Evolutionary conservation across 2,888 invertebrate genomes (phyloP).

Genomic region (Lochmaea crataegi): DNA sequence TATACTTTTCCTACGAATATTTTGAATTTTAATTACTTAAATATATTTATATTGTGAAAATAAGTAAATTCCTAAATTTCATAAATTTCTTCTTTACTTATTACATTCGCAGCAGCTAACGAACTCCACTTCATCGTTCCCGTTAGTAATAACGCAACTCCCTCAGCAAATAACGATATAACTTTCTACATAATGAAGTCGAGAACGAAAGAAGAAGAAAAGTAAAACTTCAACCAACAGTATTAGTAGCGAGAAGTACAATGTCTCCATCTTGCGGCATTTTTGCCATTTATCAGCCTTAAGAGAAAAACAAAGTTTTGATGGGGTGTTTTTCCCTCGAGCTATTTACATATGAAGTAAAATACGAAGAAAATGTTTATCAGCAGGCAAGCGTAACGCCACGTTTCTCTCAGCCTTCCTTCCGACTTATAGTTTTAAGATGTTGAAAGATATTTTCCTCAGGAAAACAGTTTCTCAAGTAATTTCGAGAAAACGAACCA

Average conservation of each 20-base stretch:
- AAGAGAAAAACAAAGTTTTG: constrained; percentile 35
- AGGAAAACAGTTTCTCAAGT: constrained; percentile 32
- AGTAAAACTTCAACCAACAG: constrained; percentile 20
- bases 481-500: constrained; percentile 25
- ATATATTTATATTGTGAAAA: background rate
- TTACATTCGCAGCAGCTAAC: constrained; percentile 11
- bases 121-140: constrained; percentile 20
- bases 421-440: constrained; percentile 29
- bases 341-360: constrained; percentile 37
- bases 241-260: constrained; percentile 10
- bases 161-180: constrained; percentile 36
- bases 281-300: constrained; percentile 35
- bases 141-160: constrained; percentile 32
- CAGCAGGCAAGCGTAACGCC: constrained; percentile 20
- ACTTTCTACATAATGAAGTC: constrained; percentile 30
- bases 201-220: constrained; percentile 12
- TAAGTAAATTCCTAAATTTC: background rate
- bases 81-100: background rate
- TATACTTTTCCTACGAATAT: too few species aligned
- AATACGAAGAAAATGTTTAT: constrained; percentile 32
- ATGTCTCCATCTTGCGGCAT: constrained; percentile 33
- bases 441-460: constrained; percentile 29
- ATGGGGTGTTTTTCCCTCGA: constrained; percentile 29
- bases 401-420: background rate
- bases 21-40: too few species aligned